phyloP scores from a whole-genome alignment of 1,140 invertebrate species.

The Acyrthosiphon pisum region DNA sequence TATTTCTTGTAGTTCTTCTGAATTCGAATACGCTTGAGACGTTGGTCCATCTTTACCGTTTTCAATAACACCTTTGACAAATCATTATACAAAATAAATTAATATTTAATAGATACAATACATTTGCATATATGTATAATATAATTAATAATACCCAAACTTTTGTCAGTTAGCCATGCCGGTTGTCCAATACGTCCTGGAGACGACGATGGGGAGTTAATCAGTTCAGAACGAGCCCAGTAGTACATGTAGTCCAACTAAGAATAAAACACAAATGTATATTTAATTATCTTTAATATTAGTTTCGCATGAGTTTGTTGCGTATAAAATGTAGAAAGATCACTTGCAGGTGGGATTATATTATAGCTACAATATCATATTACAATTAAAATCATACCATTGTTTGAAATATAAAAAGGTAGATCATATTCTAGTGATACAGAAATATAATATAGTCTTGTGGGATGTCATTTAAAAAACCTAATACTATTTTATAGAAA shows the following conservation, averaged over 20 bases:
- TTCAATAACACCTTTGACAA: neutral
- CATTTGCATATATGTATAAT: neutral
- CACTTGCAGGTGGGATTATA: neutral
- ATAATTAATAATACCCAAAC: neutral
- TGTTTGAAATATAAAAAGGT: neutral
- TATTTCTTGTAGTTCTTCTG: conserved; percentile 50
- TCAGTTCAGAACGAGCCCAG: conserved; percentile 81
- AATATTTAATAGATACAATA: neutral
- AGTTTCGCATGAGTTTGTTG: neutral
- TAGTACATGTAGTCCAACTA: conserved; percentile 88
- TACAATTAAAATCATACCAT: neutral
- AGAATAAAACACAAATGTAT: conserved; percentile 62
- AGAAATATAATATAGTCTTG: neutral
- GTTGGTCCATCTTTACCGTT: conserved; percentile 24
- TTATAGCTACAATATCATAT: neutral
- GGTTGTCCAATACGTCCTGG: conserved; percentile 69
- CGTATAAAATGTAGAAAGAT: neutral
- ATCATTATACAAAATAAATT: neutral
- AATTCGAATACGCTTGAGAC: neutral
- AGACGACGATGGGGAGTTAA: conserved; percentile 71
- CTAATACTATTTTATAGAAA: neutral
- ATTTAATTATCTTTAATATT: conserved; percentile 39
- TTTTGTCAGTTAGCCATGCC: conserved; percentile 43
- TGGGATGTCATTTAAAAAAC: conserved; percentile 16
- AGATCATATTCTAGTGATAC: conserved; percentile 4